phyloP scores from a whole-genome alignment of 2,797 vertebrate genomes.

The Philypnodon macrostomus region DNA sequence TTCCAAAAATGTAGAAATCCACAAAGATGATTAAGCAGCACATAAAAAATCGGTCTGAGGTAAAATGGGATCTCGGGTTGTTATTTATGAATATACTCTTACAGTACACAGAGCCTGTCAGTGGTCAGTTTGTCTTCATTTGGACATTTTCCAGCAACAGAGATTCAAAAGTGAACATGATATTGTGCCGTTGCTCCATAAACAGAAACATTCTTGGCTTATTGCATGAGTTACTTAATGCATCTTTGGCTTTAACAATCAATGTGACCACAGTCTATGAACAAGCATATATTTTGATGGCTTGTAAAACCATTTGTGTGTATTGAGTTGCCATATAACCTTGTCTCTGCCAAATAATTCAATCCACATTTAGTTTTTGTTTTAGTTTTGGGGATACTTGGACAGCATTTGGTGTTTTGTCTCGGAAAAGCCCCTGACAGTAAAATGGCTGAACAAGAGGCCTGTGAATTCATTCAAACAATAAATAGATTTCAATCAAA shows the following conservation, averaged over 20 bases:
- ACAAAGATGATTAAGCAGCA: constrained; percentile 21
- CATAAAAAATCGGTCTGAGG: constrained; percentile 17
- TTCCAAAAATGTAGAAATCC: constrained; percentile 24
- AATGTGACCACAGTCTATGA: constrained; percentile 16
- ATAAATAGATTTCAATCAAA: no score
- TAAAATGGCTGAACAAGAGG: neutral
- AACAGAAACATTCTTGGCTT: constrained; percentile 50
- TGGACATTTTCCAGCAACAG: constrained; percentile 26
- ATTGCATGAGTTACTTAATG: constrained; percentile 27
- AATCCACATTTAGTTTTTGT: no score
- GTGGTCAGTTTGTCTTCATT: constrained; percentile 32
- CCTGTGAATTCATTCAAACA: neutral
- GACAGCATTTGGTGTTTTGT: neutral
- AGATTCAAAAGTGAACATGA: constrained; percentile 20
- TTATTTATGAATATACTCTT: constrained; percentile 27
- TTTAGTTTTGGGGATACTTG: constrained; percentile 4
- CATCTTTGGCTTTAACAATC: constrained; percentile 28
- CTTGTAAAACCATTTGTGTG: constrained; percentile 18
- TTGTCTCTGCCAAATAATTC: constrained; percentile 17
- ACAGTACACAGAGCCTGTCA: constrained; percentile 18
- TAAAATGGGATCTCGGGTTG: constrained; percentile 8
- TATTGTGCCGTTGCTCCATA: constrained; percentile 29
- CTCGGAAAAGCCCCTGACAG: constrained; percentile 8
- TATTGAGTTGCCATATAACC: constrained; percentile 11
- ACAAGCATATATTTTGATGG: constrained; percentile 17